Evolutionary conservation across 2,797 vertebrate genomes (phyloP).

Genomic region (Trachops cirrhosus): DNA sequence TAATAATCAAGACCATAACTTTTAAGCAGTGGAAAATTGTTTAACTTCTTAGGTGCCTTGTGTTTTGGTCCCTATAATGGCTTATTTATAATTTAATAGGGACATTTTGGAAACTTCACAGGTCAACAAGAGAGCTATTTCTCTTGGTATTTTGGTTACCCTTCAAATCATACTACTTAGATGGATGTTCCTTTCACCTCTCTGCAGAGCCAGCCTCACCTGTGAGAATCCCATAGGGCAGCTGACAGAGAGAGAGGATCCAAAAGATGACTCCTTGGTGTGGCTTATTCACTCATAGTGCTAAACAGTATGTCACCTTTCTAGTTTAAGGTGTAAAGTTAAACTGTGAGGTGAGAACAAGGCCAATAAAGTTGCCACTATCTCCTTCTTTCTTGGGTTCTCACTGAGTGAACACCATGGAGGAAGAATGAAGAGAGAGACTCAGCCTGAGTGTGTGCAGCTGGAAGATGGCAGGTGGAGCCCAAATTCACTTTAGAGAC

Average conservation of each 20-base stretch:
- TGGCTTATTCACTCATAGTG: background rate
- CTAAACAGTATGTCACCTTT: background rate
- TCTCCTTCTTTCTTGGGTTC: background rate
- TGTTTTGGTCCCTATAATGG: background rate
- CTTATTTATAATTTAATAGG: background rate
- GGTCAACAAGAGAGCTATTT: background rate
- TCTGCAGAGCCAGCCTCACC: background rate
- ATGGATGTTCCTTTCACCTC: background rate
- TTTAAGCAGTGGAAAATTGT: slow-evolving; percentile 5
- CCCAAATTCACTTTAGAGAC: background rate
- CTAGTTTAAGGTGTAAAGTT: background rate
- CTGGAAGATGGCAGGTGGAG: background rate
- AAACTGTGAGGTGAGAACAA: slow-evolving; percentile 17
- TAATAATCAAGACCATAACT: background rate
- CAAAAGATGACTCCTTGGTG: background rate
- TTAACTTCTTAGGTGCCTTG: background rate
- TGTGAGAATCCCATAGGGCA: background rate
- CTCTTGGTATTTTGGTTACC: background rate
- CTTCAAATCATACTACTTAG: background rate
- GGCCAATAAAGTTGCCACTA: background rate
- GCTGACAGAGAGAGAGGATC: background rate
- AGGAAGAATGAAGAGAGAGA: background rate
- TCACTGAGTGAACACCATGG: background rate
- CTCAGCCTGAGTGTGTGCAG: background rate
- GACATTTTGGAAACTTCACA: slow-evolving; percentile 29